phyloP scores from a whole-genome alignment of 1,140 invertebrate species.

The Lepidotrigona ventralis region DNA sequence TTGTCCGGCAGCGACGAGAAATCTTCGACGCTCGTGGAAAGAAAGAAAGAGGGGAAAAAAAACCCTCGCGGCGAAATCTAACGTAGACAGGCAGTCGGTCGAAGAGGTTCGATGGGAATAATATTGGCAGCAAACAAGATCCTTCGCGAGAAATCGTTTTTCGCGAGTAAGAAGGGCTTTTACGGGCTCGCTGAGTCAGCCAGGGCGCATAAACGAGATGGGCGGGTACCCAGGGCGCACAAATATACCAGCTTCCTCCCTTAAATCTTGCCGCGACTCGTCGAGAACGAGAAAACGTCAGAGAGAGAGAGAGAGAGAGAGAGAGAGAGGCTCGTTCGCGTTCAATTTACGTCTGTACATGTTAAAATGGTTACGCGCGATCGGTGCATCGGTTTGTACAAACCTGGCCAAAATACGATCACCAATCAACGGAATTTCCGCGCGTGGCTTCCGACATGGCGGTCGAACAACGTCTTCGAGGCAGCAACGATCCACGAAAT shows the following conservation, averaged over 20 bases:
- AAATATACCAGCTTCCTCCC: constrained; percentile 75
- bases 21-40: no score
- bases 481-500: constrained; percentile 54
- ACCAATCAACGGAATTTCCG: constrained; percentile 69
- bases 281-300: constrained; percentile 12
- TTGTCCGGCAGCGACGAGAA: no score
- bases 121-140: constrained; percentile 67
- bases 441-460: constrained; percentile 50
- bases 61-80: constrained; percentile 17
- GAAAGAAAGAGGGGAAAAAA: no score
- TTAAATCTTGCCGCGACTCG: constrained; percentile 68
- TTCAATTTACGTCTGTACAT: constrained; percentile 28
- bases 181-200: constrained; percentile 71
- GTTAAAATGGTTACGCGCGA: constrained; percentile 30
- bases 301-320: neutral
- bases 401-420: constrained; percentile 71
- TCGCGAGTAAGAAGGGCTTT: constrained; percentile 69
- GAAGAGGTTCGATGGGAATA: constrained; percentile 54
- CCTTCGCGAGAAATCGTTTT: constrained; percentile 72
- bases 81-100: constrained; percentile 33
- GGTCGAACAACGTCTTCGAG: constrained; percentile 58
- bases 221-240: constrained; percentile 73
- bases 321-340: constrained; percentile 20
- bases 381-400: neutral
- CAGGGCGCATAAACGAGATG: constrained; percentile 76